phyloP scores from a whole-genome alignment of 1,140 invertebrate genomes.

The Trichoplusia ni region DNA sequence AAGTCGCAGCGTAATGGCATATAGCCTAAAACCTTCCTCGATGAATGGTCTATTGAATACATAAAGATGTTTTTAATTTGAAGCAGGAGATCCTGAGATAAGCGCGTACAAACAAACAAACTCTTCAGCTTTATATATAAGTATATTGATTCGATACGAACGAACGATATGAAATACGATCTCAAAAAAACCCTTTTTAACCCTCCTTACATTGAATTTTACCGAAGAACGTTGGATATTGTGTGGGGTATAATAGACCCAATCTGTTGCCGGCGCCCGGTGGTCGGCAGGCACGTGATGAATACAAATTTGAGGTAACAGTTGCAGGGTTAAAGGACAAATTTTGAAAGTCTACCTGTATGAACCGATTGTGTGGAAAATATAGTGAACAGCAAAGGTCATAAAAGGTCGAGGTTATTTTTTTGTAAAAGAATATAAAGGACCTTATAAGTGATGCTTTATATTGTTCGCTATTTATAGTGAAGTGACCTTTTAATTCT shows the following conservation, averaged over 20 bases:
- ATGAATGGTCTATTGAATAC: too few species aligned
- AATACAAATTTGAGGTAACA: slow-evolving; percentile 29
- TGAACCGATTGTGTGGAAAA: background rate
- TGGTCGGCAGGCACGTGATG: slow-evolving; percentile 23
- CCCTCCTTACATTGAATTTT: slow-evolving; percentile 30
- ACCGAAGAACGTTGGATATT: slow-evolving; percentile 27
- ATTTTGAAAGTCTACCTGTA: slow-evolving; percentile 8
- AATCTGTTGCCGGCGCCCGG: slow-evolving; percentile 28
- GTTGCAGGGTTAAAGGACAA: background rate
- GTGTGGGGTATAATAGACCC: slow-evolving; percentile 35
- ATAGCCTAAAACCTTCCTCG: too few species aligned
- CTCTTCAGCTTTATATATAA: too few species aligned
- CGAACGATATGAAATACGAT: slow-evolving; percentile 5
- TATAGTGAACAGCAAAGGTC: background rate
- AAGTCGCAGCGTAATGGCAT: too few species aligned
- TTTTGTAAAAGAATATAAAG: background rate
- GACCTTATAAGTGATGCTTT: background rate
- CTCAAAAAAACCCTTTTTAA: slow-evolving; percentile 20
- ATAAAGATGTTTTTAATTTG: too few species aligned
- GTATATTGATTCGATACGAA: too few species aligned
- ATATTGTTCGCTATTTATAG: background rate
- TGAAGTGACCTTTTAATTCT: too few species aligned
- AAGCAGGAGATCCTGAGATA: too few species aligned
- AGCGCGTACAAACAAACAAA: too few species aligned
- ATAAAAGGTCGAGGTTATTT: background rate